Percentiles rank a stretch among this genome's conserved stretches.
phyloP scores from a whole-genome alignment of 2,113 vertebrate genomes.

The Etia nguti region DNA sequence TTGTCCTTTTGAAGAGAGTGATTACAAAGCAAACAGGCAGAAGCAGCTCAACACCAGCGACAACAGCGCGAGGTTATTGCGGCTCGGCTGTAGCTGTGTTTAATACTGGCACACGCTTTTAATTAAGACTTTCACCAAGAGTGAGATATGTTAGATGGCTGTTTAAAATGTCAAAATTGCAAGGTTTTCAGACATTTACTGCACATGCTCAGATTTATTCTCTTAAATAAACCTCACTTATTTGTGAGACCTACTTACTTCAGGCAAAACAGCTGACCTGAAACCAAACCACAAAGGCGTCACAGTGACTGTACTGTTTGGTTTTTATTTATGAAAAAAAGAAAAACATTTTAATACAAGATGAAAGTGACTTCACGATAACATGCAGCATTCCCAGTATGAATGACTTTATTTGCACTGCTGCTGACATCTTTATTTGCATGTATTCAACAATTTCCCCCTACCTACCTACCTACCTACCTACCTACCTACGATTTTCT shows the following conservation, averaged over 20 bases:
- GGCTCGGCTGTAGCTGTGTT: background rate
- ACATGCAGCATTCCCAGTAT: background rate
- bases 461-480: background rate
- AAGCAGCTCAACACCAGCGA: background rate
- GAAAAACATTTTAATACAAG: background rate
- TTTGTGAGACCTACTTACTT: background rate
- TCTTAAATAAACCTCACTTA: background rate
- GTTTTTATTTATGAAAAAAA: background rate
- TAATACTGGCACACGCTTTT: slow-evolving; percentile 31
- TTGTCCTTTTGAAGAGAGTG: slow-evolving; percentile 9
- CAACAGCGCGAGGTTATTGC: slow-evolving; percentile 6
- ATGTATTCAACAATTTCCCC: background rate
- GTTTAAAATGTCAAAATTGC: background rate
- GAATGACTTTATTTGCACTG: background rate
- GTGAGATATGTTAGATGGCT: background rate
- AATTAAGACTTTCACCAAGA: background rate
- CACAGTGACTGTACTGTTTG: background rate
- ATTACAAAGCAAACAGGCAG: slow-evolving; percentile 28
- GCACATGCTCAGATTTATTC: background rate
- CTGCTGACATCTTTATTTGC: background rate
- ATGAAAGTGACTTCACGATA: background rate
- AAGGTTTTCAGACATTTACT: background rate
- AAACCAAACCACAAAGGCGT: background rate
- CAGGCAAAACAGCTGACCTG: slow-evolving; percentile 11
- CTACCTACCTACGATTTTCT: background rate